Percentiles rank a stretch among this genome's conserved stretches.
phyloP scores from a whole-genome alignment of 2,113 vertebrate species.

The Myrmophylax atrothorax region DNA sequence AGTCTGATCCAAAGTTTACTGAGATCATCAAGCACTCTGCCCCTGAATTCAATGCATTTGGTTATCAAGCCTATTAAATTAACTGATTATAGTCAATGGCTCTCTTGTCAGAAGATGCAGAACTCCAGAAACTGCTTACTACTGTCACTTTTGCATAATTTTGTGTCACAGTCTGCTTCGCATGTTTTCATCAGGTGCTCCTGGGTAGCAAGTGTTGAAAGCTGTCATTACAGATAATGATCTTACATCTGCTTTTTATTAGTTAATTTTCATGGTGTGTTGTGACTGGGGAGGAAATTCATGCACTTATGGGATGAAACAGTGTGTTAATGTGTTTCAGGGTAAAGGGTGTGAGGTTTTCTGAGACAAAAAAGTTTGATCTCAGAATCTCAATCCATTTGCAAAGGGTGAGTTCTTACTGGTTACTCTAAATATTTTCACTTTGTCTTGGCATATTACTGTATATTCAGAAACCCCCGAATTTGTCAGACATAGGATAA shows the following conservation, averaged over 20 bases:
- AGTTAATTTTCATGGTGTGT: conserved; percentile 19
- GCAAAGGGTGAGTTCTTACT: neutral
- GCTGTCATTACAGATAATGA: neutral
- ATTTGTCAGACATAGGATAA: neutral
- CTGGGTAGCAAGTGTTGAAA: neutral
- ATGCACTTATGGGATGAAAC: neutral
- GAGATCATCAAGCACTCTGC: neutral
- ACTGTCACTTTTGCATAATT: neutral
- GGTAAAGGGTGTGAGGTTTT: neutral
- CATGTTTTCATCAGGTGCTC: neutral
- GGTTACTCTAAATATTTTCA: neutral
- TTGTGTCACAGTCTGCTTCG: neutral
- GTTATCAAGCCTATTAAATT: neutral
- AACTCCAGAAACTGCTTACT: neutral
- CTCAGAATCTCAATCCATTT: neutral
- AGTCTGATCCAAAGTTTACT: neutral
- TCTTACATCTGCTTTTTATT: conserved; percentile 8
- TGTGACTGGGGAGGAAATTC: neutral
- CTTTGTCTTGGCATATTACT: neutral
- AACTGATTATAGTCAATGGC: neutral
- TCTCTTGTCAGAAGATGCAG: neutral
- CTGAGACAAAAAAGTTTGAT: neutral
- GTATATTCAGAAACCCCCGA: neutral
- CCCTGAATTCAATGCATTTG: neutral
- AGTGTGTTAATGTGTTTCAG: neutral